Evolutionary conservation across 2,113 vertebrate species (phyloP), one percentile per base, ranked within the genome.

Genomic region (Halichoerus grypus): DNA sequence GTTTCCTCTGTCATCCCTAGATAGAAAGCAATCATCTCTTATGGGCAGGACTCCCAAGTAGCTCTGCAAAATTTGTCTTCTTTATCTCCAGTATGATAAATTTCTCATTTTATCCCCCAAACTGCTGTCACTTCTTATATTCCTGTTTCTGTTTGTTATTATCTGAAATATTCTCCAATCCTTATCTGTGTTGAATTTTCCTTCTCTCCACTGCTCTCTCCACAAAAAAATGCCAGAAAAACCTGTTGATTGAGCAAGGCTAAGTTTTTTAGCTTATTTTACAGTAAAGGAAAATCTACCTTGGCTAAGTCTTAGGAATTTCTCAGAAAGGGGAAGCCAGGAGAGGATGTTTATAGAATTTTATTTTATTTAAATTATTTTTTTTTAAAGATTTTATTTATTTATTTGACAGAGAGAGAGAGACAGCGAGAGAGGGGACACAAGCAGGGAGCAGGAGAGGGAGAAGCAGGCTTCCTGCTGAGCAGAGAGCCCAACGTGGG

Each of bases 141-240:
- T 87, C 15, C 28, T 95, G 4, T 91, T 96, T 92, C 42, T 95
- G 0, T 84, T 63, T 63, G 80, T 84, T 91, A 49, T 33, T 90
- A 28, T 88, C 72, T 63, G 18, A 92, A 57, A 15, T 69, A 21
- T 9, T 85, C 55, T 88, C 39, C 14, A 55, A 0, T 82, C 36
- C 18, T 79, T 91, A 87, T 55, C 57, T 57, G 22, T 88, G 26
- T 67, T 92, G 82, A 76, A n/a, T 93, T 94, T 80, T 89, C 63
- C 81, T 90, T 86, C 36, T 87, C 24, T 39, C 19, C 11, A 3
- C 69, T 91, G 9, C 76, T 55, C 51, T 57, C 18, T 92, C 31
- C 19, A 42, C 21, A 42, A 15, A 86, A 95, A 89, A 82, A 49
- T 57, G 65, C 31, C 26, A 71, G 59, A 65, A 91, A 97, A 91